Conservation (phyloP, 64 coral and sea anemone species). For the Astreopora myriophthalma region DNA sequence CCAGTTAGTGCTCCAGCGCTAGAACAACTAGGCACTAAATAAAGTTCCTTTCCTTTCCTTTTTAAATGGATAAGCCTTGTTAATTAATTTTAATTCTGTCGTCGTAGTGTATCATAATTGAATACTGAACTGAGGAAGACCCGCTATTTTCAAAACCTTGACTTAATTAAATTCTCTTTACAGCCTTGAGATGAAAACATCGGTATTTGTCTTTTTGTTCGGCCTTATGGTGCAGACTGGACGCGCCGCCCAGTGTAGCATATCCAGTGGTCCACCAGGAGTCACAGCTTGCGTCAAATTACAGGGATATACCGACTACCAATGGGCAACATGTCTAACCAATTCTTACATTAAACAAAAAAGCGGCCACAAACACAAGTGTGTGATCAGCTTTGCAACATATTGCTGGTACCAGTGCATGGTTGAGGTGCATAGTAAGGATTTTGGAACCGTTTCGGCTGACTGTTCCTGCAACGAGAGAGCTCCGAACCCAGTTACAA, state of each 20-base stretch:
- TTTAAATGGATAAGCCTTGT: too few species aligned
- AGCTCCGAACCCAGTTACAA: not conserved
- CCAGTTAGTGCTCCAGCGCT: too few species aligned
- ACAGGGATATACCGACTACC: not conserved
- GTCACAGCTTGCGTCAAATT: not conserved
- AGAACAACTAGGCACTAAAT: too few species aligned
- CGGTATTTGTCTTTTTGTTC: not conserved
- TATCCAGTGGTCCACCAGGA: not conserved
- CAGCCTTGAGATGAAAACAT: not conserved
- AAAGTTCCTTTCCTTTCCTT: too few species aligned
- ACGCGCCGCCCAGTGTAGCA: not conserved
- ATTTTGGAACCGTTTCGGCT: not conserved
- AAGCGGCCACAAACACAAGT: constrained; percentile 42
- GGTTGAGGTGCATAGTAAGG: constrained; percentile 42
- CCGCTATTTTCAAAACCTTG: too few species aligned
- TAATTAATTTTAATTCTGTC: too few species aligned
- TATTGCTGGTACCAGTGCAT: constrained; percentile 88
- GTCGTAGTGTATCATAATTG: too few species aligned
- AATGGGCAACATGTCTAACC: constrained; percentile 76
- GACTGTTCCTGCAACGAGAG: constrained; percentile 53
- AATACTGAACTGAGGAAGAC: too few species aligned
- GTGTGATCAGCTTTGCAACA: not conserved
- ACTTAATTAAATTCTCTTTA: not conserved
- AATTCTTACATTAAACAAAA: constrained; percentile 78
- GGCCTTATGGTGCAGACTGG: not conserved